Evolutionary conservation across 1,140 invertebrate genomes (phyloP).

Genomic region (Cotesia vestalis): DNA sequence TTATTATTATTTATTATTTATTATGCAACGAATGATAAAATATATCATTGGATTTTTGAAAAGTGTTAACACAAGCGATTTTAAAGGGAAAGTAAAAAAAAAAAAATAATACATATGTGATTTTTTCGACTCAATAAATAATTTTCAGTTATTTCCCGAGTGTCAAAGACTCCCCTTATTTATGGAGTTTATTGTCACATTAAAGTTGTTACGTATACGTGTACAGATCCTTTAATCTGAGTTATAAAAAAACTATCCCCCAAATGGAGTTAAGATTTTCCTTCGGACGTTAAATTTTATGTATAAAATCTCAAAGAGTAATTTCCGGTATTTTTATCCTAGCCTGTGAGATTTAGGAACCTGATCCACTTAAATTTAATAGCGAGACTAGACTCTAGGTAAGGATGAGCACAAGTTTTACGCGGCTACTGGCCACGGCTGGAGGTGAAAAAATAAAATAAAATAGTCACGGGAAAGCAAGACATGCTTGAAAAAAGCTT

Average conservation of each 20-base stretch:
- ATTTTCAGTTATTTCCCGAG: no score
- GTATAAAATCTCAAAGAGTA: conserved; percentile 46
- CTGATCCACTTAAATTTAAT: conserved; percentile 65
- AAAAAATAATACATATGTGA: no score
- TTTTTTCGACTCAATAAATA: no score
- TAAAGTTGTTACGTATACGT: no score
- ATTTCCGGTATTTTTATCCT: conserved; percentile 62
- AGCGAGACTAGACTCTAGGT: conserved; percentile 38
- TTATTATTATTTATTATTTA: no score
- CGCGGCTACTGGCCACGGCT: neutral
- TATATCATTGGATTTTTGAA: no score
- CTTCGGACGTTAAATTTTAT: conserved; percentile 13
- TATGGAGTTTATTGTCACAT: no score
- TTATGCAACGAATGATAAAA: no score
- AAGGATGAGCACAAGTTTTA: conserved; percentile 21
- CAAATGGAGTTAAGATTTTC: conserved; percentile 21
- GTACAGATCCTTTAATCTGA: neutral
- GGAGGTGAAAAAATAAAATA: conserved; percentile 11
- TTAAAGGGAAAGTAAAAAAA: no score
- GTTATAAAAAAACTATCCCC: conserved; percentile 4
- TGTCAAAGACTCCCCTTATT: no score
- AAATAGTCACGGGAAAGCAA: conserved; percentile 9
- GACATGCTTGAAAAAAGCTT: neutral
- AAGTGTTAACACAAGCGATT: no score
- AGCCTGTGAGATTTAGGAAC: conserved; percentile 56